A percentile compares a stretch with the other conserved stretches of the same genome.
Evolutionary conservation across 1,140 invertebrate species (phyloP).

Genomic region (Ips typographus): DNA sequence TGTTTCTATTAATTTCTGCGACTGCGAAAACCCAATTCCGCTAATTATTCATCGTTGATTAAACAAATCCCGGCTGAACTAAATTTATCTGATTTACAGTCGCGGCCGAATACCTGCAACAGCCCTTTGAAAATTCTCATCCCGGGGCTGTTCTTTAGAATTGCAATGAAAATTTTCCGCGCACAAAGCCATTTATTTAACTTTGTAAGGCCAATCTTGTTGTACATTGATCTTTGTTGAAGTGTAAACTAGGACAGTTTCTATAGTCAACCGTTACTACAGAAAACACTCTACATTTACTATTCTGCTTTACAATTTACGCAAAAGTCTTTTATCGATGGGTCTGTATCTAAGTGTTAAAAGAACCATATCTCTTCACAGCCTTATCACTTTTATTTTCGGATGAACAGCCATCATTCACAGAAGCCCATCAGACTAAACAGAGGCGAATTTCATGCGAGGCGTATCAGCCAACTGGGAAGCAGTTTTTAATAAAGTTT

Average conservation of each 20-base stretch:
- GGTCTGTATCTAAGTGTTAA: constrained; percentile 4
- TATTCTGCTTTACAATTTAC: no score
- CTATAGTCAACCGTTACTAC: background rate
- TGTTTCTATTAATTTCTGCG: background rate
- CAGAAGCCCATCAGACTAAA: constrained; percentile 21
- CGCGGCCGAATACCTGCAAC: constrained; percentile 6
- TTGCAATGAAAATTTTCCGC: constrained; percentile 19
- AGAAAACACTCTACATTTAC: no score
- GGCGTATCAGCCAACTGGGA: constrained; percentile 27
- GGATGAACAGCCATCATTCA: constrained; percentile 27
- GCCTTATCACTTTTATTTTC: constrained; percentile 11
- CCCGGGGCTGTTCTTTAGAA: constrained; percentile 13
- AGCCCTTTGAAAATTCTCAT: constrained; percentile 17
- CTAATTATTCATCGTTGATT: constrained; percentile 3
- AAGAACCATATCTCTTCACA: constrained; percentile 9
- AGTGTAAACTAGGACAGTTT: constrained; percentile 11
- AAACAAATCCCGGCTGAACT: background rate
- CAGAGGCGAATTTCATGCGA: constrained; percentile 26
- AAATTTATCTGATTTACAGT: constrained; percentile 8
- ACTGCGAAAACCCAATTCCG: background rate
- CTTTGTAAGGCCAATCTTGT: constrained; percentile 15
- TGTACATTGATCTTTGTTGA: constrained; percentile 23
- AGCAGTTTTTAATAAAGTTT: constrained; percentile 34
- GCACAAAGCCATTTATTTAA: constrained; percentile 23
- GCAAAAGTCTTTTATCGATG: background rate